A percentile compares a stretch with the other conserved stretches of the same genome.
Evolutionary conservation across 2,113 vertebrate genomes (phyloP).

Genomic region (Epinephelus fuscoguttatus): DNA sequence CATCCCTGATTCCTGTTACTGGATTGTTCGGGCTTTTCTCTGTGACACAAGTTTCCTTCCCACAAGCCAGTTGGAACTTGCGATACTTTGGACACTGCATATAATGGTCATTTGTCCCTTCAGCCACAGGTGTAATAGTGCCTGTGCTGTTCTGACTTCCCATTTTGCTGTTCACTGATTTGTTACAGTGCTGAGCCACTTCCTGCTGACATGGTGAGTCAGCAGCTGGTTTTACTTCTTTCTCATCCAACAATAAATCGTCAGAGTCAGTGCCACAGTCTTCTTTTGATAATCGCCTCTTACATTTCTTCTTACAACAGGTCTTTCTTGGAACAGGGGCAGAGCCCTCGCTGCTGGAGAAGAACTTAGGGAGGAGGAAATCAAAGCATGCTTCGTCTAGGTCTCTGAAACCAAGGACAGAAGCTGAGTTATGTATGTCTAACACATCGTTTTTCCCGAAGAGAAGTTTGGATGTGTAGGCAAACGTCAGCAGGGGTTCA

Average conservation of each 20-base stretch:
- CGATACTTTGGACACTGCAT: constrained; percentile 92
- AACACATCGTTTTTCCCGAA: constrained; percentile 92
- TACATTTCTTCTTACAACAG: constrained; percentile 86
- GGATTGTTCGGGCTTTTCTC: constrained; percentile 73
- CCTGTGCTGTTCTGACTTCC: constrained; percentile 70
- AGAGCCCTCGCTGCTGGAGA: constrained; percentile 79
- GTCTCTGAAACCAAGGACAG: constrained; percentile 90
- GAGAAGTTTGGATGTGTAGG: constrained; percentile 94
- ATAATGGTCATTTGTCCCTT: constrained; percentile 69
- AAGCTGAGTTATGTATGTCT: constrained; percentile 89
- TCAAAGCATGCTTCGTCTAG: constrained; percentile 95
- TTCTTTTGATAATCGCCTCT: constrained; percentile 48
- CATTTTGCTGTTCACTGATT: constrained; percentile 71
- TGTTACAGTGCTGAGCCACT: constrained; percentile 51
- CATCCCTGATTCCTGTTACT: constrained; percentile 35
- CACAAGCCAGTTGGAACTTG: constrained; percentile 92
- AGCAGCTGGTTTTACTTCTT: constrained; percentile 73
- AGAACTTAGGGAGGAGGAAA: constrained; percentile 93
- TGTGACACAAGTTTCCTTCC: constrained; percentile 77
- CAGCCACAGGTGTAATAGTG: constrained; percentile 9
- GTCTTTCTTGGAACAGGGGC: constrained; percentile 80
- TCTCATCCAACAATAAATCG: constrained; percentile 27
- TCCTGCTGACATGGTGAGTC: constrained; percentile 75
- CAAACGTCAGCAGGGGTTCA: constrained; percentile 93
- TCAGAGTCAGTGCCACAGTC: constrained; percentile 18